Base-by-base conservation (phyloP, 2,113 vertebrate species). In the Neolamprologus toae region DNA sequence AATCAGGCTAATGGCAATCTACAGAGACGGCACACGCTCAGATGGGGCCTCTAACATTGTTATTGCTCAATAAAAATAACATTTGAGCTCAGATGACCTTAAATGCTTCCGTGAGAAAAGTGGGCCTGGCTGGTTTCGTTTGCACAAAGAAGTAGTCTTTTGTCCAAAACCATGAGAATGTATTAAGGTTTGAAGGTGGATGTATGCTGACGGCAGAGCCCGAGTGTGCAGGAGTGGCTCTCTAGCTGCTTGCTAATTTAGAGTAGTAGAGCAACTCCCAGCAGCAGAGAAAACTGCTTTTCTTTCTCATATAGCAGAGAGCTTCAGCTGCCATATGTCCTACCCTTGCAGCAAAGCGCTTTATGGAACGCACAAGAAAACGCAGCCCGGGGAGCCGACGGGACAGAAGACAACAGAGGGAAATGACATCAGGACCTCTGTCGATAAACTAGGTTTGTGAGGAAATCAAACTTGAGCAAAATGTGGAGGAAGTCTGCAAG, bases 1-100 rank as follows among this genome's bases (percentile, higher is more conserved):
- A 92, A 92, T 87, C 76, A 93, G 89, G 86, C 91, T 91, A 83
- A 93, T 89, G 79, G 84, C 84, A 89, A 90, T 90, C 90, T 90
- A 82, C 81, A 84, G 88, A 92, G 83, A 80, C 80, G 81, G 73
- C 80, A 63, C 49, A 33, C 51, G 35, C 63, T 92, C 89, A 80
- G 82, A 71, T 19, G 47, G 53, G 54, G 85, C 82, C 83, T 84
- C 86, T 73, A 87, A 91, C 84, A 88, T 80, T 86, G 73, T 90
- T 88, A 90, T 81, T 86, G 90, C 91, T 90, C 82, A 89, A 90
- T 87, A 88, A 92, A 94, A 54, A 81, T 82, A 90, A 87, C 87
- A 88, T 89, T 61, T 90, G 83, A 90, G 80, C 81, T 90, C 11
- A 7, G 42, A 66, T 82, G 71, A 90, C 90, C 86, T 92, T 59